Base-by-base conservation (phyloP, 2,888 invertebrate species). In the Incurvaria masculella region DNA sequence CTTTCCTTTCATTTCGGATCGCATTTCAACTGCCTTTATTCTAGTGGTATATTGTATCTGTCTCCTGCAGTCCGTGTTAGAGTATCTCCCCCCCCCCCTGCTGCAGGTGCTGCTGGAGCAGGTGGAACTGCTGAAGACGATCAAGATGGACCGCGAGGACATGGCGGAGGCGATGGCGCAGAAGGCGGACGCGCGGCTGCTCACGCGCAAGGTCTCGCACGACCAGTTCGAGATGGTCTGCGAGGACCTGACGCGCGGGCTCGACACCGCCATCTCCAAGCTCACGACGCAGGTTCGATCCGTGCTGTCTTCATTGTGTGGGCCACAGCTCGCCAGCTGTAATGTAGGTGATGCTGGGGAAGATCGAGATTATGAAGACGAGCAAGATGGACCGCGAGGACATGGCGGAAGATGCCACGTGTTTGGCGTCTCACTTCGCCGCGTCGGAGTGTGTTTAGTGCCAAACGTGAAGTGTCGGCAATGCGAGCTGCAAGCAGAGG, bases 181-280 rank as follows among this genome's bases (percentile, higher is more conserved):
- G 48, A 90, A 90, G 65, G 89, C 88, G 0, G 89, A 90, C 61
- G 73, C 84, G 45, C 81, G 82, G 1, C 75, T 82, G 61, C 68
- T 90, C 49, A 84, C 88, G 47, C 78, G 84, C 39, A 90, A 90
- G 61, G 89, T 89, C 6, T 89, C 89, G 0, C 80, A 84, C 51
- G 87, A 87, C 51, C 84, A 86, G 59, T 85, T 90, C 61, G 86
- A 88, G 56, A 78, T 82, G 45, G 84, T 84, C 10, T 86, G 85
- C 53, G 84, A 86, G 48, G 87, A 87, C 52, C 71, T 88, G 0
- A 79, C 85, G 0, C 81, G 75, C 45, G 81, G 81, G 14, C 66
- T 89, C 20, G 83, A 88, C 51, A 85, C 87, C 47, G 81, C 85
- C 0, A 66, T 86, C 26, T 70, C 69, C 1, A 86, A 85, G 62